Percentiles rank a stretch among this genome's conserved stretches.
These are phyloP conservation scores for Ditula angustiorana DNA, from an alignment of 2,888 invertebrate species.

Conservation along the genomic window DNA sequence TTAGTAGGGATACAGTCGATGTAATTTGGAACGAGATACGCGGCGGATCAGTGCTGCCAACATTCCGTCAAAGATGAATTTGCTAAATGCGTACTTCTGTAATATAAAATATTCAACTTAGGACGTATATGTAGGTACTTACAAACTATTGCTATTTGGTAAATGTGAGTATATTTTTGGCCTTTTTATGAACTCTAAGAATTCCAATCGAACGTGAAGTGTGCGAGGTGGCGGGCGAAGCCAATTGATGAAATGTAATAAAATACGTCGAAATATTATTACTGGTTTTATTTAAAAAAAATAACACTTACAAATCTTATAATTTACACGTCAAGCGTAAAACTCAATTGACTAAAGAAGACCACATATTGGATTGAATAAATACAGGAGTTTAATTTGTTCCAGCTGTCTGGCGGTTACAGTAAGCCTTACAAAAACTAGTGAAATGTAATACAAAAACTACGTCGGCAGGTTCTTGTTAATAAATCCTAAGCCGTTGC, in stretches of 20 bases:
- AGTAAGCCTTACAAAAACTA: too few species aligned
- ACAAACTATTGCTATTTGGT: conserved; percentile 17
- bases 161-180: conserved; percentile 37
- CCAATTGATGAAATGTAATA: conserved; percentile 31
- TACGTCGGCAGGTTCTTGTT: conserved; percentile 52
- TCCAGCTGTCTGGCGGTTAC: too few species aligned
- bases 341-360: too few species aligned
- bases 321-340: too few species aligned
- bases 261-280: conserved; percentile 32
- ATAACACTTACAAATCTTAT: background rate
- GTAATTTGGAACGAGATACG: background rate
- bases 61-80: conserved; percentile 13
- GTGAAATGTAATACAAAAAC: background rate
- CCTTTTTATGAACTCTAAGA: conserved; percentile 30
- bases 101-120: conserved; percentile 21
- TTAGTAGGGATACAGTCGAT: background rate
- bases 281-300: conserved; percentile 17
- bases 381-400: too few species aligned
- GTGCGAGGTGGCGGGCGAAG: conserved; percentile 5
- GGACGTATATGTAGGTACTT: conserved; percentile 30
- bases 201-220: conserved; percentile 21
- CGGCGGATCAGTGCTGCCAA: conserved; percentile 16
- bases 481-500: conserved; percentile 66
- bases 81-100: conserved; percentile 7
- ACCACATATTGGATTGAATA: too few species aligned